Conservation (phyloP, 2,113 vertebrate genomes). For the Ondatra zibethicus region DNA sequence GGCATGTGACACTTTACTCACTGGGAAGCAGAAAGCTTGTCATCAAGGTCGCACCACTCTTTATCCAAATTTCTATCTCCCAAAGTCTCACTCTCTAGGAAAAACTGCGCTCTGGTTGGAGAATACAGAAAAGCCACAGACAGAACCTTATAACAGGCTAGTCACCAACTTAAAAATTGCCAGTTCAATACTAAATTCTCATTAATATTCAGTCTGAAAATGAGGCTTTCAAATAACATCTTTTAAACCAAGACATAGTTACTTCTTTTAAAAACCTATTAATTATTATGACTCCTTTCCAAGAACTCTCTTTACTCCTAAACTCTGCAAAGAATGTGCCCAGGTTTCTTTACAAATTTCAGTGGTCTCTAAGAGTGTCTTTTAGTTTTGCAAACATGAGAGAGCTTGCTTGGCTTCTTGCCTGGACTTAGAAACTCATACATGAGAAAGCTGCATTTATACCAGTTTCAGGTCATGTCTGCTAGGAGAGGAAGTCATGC, state of each 20-base stretch:
- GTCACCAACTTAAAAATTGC: conserved; percentile 57
- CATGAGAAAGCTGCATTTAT: background rate
- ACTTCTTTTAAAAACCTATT: conserved; percentile 7
- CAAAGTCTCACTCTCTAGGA: background rate
- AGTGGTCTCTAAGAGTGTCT: background rate
- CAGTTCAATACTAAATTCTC: conserved; percentile 54
- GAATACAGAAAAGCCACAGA: background rate
- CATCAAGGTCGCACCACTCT: background rate
- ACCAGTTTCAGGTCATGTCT: background rate
- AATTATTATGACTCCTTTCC: conserved; percentile 45
- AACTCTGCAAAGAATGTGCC: conserved; percentile 38
- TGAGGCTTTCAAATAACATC: conserved; percentile 31
- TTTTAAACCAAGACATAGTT: conserved; percentile 50
- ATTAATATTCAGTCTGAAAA: conserved; percentile 60
- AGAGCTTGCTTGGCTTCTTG: conserved; percentile 21
- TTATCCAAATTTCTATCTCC: background rate
- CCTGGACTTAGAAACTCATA: conserved; percentile 2
- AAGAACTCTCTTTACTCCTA: conserved; percentile 41
- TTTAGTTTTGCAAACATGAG: conserved; percentile 50
- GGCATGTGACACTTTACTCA: background rate
- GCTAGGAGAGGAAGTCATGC: background rate
- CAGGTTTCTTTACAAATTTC: conserved; percentile 55
- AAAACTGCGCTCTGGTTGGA: background rate
- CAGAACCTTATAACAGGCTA: conserved; percentile 52
- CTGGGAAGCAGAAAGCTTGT: background rate